phyloP scores from a whole-genome alignment of 2,888 invertebrate genomes.

The Drosophila neotestacea region DNA sequence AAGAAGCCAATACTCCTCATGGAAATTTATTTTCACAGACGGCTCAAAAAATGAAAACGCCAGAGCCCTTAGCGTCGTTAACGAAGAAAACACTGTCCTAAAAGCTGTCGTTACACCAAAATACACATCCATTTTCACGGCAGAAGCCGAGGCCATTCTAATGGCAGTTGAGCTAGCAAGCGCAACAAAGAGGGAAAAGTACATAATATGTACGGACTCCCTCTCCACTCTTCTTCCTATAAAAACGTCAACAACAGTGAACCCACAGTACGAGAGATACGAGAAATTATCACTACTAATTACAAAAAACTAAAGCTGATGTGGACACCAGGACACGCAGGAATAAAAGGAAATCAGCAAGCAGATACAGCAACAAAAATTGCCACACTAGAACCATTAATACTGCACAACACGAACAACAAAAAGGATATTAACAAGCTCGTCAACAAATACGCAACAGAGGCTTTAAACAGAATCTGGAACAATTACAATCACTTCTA shows the following conservation, averaged over 20 bases:
- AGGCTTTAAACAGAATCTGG: not conserved
- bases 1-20: not conserved
- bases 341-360: not conserved
- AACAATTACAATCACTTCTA: conserved; percentile 1
- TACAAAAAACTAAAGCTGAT: not conserved
- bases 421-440: not conserved
- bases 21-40: not conserved
- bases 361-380: not conserved
- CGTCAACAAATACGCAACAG: not conserved
- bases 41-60: too few species aligned
- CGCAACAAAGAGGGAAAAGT: not conserved
- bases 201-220: not conserved
- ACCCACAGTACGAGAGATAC: not conserved
- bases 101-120: too few species aligned
- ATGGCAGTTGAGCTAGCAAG: conserved; percentile 1
- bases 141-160: not conserved
- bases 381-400: not conserved
- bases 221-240: not conserved
- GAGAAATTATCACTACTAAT: not conserved
- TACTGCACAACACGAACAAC: not conserved
- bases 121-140: too few species aligned
- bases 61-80: too few species aligned
- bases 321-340: not conserved
- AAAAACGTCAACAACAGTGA: not conserved
- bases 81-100: too few species aligned